phyloP scores from a whole-genome alignment of 2,888 invertebrate species.

The Spisula subtruncata region DNA sequence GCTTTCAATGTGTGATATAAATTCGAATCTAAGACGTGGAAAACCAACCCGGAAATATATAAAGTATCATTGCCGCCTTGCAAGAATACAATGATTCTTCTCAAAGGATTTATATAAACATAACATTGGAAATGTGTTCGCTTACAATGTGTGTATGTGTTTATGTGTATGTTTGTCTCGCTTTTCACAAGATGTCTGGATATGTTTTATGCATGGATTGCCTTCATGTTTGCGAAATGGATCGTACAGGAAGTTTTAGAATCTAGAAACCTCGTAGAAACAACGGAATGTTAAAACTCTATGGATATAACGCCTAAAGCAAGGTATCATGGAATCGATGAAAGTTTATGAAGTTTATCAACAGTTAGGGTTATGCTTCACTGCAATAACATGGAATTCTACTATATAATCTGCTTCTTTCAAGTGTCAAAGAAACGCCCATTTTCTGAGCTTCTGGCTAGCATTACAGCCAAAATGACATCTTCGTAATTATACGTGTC shows the following conservation, averaged over 20 bases:
- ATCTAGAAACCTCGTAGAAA: neutral
- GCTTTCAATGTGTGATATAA: slow-evolving; percentile 1
- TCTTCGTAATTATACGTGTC: too few species aligned
- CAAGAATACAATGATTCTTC: neutral
- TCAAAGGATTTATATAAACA: slow-evolving; percentile 12
- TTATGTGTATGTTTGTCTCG: slow-evolving; percentile 1
- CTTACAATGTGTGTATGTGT: neutral
- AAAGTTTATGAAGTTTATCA: neutral
- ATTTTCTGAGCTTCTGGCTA: too few species aligned
- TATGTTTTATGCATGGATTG: neutral
- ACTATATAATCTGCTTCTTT: too few species aligned
- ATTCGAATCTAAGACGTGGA: neutral
- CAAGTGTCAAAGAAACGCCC: too few species aligned
- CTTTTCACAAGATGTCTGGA: slow-evolving; percentile 9
- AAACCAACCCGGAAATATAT: neutral
- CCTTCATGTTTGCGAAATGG: neutral
- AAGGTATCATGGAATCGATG: neutral
- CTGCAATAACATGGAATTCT: too few species aligned
- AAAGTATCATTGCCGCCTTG: neutral
- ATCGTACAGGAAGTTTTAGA: neutral
- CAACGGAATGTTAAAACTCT: neutral
- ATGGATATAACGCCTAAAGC: neutral
- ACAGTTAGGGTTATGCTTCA: too few species aligned
- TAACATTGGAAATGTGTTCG: neutral
- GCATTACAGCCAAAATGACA: too few species aligned